Evolutionary conservation across 2,888 invertebrate species (phyloP).

Genomic region (Helobdella robusta): DNA sequence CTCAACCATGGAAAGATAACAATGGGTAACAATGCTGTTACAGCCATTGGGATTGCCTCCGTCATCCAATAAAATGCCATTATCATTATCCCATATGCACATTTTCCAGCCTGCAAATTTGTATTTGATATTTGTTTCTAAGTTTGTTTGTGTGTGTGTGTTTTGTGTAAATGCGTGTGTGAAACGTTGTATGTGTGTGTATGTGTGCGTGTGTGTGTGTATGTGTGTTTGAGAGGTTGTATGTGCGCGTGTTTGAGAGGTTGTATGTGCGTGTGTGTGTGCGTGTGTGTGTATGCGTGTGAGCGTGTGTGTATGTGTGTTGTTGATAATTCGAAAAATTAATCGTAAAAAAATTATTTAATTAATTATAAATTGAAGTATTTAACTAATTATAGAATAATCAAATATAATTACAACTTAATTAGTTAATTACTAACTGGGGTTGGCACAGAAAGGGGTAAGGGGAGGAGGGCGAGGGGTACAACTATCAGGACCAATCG

Average conservation of each 20-base stretch:
- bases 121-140: not conserved
- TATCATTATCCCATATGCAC: constrained; percentile 42
- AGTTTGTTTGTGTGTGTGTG: not conserved
- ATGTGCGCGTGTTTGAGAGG: no score
- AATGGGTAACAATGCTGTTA: constrained; percentile 38
- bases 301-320: no score
- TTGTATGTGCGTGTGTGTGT: no score
- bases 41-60: constrained; percentile 38
- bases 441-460: constrained; percentile 23
- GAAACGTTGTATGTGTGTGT: no score
- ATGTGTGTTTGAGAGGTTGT: no score
- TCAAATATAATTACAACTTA: not conserved
- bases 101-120: constrained; percentile 40
- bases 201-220: not conserved
- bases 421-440: constrained; percentile 21
- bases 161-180: no score
- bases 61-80: constrained; percentile 40
- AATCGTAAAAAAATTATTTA: no score
- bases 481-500: constrained; percentile 13
- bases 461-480: constrained; percentile 27
- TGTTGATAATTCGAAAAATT: no score
- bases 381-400: not conserved
- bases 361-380: no score
- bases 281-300: no score
- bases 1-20: constrained; percentile 37